These are phyloP conservation scores for Anguilla obscura DNA, from an alignment of 2,797 vertebrate species.

Conservation along the genomic window DNA sequence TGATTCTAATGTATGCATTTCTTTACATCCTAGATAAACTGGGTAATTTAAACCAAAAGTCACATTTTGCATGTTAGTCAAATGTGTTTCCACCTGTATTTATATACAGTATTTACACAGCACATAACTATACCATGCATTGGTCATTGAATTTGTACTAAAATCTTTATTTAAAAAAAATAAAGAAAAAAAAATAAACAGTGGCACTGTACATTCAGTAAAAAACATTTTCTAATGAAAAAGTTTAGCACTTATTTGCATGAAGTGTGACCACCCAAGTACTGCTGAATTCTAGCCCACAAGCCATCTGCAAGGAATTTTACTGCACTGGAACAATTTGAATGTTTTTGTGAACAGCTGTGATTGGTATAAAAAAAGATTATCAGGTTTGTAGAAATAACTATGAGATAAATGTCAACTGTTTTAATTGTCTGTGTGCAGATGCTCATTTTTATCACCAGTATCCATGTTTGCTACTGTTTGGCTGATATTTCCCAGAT, in stretches of 20 bases:
- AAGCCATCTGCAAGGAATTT: constrained; percentile 35
- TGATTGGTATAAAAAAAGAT: constrained; percentile 13
- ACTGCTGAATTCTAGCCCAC: constrained; percentile 22
- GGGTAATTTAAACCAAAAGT: background rate
- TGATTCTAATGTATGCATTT: background rate
- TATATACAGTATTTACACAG: background rate
- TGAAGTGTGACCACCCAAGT: constrained; percentile 15
- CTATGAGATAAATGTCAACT: background rate
- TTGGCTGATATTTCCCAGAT: background rate
- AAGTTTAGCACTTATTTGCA: constrained; percentile 28
- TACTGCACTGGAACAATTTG: background rate
- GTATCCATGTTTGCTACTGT: background rate
- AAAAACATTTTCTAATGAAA: background rate
- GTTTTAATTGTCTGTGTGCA: constrained; percentile 16
- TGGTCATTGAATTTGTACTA: background rate
- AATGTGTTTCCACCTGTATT: background rate
- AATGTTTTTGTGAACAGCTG: constrained; percentile 27
- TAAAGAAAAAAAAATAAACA: background rate
- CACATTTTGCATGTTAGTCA: background rate
- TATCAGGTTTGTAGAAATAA: constrained; percentile 15
- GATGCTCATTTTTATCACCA: constrained; percentile 3
- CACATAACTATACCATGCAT: background rate
- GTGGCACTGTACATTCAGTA: constrained; percentile 13
- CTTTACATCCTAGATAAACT: background rate
- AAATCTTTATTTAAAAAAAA: background rate